These are phyloP conservation scores for Chaetorhynchus papuensis DNA, from an alignment of 2,113 vertebrate genomes.

Conservation along the genomic window DNA sequence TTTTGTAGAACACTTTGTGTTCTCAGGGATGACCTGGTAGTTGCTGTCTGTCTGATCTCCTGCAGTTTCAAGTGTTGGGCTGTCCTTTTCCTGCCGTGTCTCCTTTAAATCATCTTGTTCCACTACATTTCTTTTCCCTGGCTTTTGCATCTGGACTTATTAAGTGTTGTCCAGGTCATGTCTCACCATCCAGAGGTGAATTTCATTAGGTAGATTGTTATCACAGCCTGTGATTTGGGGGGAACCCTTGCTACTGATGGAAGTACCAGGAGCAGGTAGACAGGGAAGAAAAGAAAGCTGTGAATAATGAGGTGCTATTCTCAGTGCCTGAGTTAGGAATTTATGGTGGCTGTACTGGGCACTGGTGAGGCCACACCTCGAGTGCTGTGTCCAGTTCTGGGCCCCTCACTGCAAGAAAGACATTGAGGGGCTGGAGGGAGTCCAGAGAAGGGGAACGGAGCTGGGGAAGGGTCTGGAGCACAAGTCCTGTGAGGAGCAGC, in stretches of 20 bases:
- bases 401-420: background rate
- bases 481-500: background rate
- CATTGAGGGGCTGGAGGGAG: fast-evolving
- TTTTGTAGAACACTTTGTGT: background rate
- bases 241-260: background rate
- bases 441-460: background rate
- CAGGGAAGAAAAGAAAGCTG: background rate
- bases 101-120: background rate
- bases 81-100: background rate
- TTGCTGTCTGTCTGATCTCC: background rate
- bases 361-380: background rate
- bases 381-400: background rate
- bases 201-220: background rate
- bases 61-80: background rate
- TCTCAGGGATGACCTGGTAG: background rate
- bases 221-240: background rate
- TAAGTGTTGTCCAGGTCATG: background rate
- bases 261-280: background rate
- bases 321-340: background rate
- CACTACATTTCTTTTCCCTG: background rate
- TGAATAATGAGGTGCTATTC: background rate
- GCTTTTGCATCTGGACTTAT: background rate
- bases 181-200: background rate
- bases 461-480: background rate
- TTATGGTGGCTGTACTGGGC: background rate